Base-by-base conservation (phyloP, 2,888 invertebrate species). In the Apodemia duryi region DNA sequence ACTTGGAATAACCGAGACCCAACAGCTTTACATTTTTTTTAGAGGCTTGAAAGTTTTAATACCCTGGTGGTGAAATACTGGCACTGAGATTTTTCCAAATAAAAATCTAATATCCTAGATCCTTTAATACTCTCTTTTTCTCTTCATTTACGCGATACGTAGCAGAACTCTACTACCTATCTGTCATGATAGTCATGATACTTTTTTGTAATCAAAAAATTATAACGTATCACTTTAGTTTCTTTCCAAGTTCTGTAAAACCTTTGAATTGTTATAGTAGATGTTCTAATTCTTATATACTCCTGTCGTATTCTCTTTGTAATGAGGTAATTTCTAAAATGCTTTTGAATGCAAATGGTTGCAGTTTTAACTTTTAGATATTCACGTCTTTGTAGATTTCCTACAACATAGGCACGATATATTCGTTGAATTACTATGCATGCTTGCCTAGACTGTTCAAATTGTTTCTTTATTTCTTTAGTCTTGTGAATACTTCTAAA, bases 341-440 rank as follows among this genome's bases (percentile, higher is more conserved):
- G 84, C 32, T 73, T 82, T 65, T 89, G 89, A 64, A 89, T 85
- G 65, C 71, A 72, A 61, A 90, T 72, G 46, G 85, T 82, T 1
- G 91, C 82, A 1, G 74, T 77, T 80, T 71, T 84, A 3, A 86
- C 76, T 68, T 71, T 75, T n/a, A 82, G 61, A 73, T 83, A 93
- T 61, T 84, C 77, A 51, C 76, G 71, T 68, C 85, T 80, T 66
- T 88, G 77, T 63, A 72, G 75, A 72, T 77, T 84, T 67, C 77
- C 87, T 29, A 81, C 72, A 1, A 84, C 65, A 69, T 77, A 82
- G 0, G 85, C 82, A 72, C 79, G 82, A 68, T 86, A 93, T 35
- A 77, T 72, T 70, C 75, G 82, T 76, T 94, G 94, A 57, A 94
- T 86, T 3, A 79, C 71, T 1, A 84, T 68, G 63, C 84, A 84